Conservation (phyloP, 2,888 invertebrate species). For the Conops quadrifasciatus region DNA sequence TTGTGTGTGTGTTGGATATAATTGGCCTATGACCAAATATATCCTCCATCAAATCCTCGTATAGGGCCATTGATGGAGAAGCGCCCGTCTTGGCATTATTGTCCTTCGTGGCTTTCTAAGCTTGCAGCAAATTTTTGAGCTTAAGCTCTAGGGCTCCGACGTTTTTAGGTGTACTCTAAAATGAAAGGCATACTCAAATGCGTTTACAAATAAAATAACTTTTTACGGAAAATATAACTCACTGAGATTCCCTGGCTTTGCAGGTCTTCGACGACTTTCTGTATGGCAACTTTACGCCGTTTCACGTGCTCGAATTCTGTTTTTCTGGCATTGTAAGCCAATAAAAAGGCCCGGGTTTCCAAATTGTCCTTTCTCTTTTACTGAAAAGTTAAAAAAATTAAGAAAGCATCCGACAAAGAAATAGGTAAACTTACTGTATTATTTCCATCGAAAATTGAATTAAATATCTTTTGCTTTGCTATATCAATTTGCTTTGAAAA, state of each 20-base stretch:
- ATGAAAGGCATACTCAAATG: background rate
- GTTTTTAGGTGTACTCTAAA: background rate
- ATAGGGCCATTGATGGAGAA: background rate
- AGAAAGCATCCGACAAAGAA: too few relatives aligned
- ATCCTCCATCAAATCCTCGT: background rate
- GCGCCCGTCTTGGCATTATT: background rate
- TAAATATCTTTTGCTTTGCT: too few relatives aligned
- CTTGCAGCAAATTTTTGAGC: too few relatives aligned
- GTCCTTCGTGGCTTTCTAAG: background rate
- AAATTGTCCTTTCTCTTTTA: background rate
- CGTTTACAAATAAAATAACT: too few relatives aligned
- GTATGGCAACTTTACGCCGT: background rate
- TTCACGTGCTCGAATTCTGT: background rate
- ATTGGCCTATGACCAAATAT: too few relatives aligned
- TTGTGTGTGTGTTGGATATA: background rate
- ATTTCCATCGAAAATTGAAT: too few relatives aligned
- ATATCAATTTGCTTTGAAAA: too few relatives aligned
- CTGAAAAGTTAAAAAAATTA: background rate
- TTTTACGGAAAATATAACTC: too few relatives aligned
- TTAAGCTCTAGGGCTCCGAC: background rate
- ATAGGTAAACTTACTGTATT: background rate
- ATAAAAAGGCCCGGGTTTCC: too few relatives aligned
- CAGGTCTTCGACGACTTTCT: background rate
- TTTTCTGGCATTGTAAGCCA: background rate
- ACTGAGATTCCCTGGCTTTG: too few relatives aligned